These are phyloP conservation scores for Adelosebastes latens DNA, from an alignment of 2,797 vertebrate species.

Conservation along the genomic window DNA sequence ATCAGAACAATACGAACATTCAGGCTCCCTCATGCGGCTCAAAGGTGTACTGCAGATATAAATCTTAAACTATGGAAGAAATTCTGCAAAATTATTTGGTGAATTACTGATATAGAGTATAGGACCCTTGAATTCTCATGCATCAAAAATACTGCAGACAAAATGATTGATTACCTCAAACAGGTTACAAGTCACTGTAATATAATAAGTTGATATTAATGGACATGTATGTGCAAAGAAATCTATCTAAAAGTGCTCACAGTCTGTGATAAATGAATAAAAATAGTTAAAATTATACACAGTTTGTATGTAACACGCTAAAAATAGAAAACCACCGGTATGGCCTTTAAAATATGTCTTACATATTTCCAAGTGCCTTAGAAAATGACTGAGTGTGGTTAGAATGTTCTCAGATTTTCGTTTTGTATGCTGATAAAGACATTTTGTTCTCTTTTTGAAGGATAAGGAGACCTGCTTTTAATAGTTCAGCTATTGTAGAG, in stretches of 20 bases:
- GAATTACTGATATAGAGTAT: neutral
- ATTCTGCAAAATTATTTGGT: no score
- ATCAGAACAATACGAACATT: no score
- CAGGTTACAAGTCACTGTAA: neutral
- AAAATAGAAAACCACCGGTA: neutral
- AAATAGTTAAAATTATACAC: neutral
- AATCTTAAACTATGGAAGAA: no score
- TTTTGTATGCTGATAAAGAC: neutral
- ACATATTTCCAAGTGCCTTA: neutral
- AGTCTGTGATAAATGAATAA: neutral
- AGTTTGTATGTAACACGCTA: rapidly evolving
- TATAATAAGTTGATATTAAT: neutral
- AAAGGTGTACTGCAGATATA: no score
- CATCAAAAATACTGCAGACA: neutral
- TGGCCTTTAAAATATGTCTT: neutral
- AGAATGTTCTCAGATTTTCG: neutral
- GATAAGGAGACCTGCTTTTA: neutral
- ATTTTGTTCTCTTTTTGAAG: neutral
- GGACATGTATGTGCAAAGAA: neutral
- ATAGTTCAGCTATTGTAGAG: neutral
- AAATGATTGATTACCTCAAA: neutral
- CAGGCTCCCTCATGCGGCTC: no score
- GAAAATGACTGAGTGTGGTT: neutral
- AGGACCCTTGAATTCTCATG: neutral
- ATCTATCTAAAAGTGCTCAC: neutral